Conservation (phyloP, 2,888 invertebrate genomes). For the Tupiocoris notatus region DNA sequence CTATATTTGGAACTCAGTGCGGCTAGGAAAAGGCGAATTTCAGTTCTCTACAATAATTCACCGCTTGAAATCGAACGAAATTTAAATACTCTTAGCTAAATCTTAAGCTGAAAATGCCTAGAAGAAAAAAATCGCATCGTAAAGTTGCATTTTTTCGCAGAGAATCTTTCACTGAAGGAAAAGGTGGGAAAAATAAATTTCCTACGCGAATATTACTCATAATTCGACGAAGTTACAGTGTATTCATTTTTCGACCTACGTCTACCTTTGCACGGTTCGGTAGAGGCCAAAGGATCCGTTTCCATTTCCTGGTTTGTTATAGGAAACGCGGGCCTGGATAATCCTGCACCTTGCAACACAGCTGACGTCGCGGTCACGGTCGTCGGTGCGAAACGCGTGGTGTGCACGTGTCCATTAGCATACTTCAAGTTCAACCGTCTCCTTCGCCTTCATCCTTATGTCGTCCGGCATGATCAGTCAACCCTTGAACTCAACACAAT, state of each 20-base stretch:
- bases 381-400: conserved; percentile 41
- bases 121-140: too few relatives aligned
- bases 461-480: neutral
- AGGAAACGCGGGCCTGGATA: conserved; percentile 36
- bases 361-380: conserved; percentile 41
- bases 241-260: too few relatives aligned
- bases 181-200: too few relatives aligned
- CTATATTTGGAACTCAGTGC: neutral
- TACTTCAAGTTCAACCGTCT: conserved; percentile 22
- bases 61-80: too few relatives aligned
- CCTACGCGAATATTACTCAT: too few relatives aligned
- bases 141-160: too few relatives aligned
- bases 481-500: neutral
- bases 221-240: too few relatives aligned
- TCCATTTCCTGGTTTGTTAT: conserved; percentile 26
- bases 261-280: conserved; percentile 11
- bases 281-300: conserved; percentile 11
- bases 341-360: conserved; percentile 41
- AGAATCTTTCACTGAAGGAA: too few relatives aligned
- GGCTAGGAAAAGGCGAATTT: too few relatives aligned
- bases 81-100: too few relatives aligned
- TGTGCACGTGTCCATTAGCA: conserved; percentile 39
- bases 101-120: too few relatives aligned
- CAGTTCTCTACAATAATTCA: too few relatives aligned
- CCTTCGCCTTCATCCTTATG: neutral